Evolutionary conservation across 2,888 invertebrate species (phyloP).

Genomic region (Heliconius aoede): DNA sequence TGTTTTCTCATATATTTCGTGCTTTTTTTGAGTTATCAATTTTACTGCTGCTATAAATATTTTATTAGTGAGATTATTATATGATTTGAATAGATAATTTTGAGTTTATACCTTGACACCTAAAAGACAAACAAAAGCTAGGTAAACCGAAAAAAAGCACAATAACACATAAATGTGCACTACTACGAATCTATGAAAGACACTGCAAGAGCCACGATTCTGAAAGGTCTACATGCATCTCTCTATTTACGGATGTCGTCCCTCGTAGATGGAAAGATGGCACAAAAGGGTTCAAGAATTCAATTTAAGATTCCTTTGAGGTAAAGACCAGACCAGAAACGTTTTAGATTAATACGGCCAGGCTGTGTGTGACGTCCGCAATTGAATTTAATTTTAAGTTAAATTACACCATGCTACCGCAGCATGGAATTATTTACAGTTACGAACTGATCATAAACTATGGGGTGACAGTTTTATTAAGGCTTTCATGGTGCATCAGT

Average conservation of each 20-base stretch:
- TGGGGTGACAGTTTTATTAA: slow-evolving; percentile 33
- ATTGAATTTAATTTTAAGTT: slow-evolving; percentile 48
- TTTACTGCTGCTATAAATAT: neutral
- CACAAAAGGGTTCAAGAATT: slow-evolving; percentile 42
- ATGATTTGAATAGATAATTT: neutral
- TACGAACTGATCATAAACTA: slow-evolving; percentile 32
- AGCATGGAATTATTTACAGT: slow-evolving; percentile 39
- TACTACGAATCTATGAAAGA: neutral
- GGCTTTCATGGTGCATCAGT: neutral
- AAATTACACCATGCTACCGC: slow-evolving; percentile 42
- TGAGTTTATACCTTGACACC: too few relatives aligned
- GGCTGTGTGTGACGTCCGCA: slow-evolving; percentile 43
- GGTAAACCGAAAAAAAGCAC: neutral
- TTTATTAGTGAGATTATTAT: neutral
- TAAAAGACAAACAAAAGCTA: too few relatives aligned
- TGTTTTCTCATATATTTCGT: slow-evolving; percentile 13
- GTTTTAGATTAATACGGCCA: slow-evolving; percentile 32
- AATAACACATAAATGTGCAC: neutral
- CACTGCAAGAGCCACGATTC: neutral
- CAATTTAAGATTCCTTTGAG: slow-evolving; percentile 45
- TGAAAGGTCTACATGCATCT: neutral
- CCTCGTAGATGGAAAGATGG: slow-evolving; percentile 18
- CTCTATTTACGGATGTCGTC: neutral
- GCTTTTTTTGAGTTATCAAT: neutral
- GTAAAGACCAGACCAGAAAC: slow-evolving; percentile 25